Conservation (phyloP, 2,888 invertebrate genomes). For the Acleris sparsana region DNA sequence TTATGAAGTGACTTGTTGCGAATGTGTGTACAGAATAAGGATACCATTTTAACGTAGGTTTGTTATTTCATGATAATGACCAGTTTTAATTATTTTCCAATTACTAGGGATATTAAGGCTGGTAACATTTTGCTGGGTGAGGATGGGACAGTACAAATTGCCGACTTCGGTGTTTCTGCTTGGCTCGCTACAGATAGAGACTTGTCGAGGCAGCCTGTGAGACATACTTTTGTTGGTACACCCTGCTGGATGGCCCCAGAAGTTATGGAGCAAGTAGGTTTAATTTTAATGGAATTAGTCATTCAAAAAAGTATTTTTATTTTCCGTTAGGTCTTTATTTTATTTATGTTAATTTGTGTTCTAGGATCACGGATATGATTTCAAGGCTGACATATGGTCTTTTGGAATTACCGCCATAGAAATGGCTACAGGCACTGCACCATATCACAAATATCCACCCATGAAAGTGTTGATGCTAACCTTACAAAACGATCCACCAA, state of each 20-base stretch:
- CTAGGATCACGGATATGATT: slow-evolving; percentile 98
- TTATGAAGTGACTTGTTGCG: too few species aligned
- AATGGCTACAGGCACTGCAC: slow-evolving; percentile 98
- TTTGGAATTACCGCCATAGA: slow-evolving; percentile 99
- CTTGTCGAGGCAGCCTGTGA: slow-evolving; percentile 95
- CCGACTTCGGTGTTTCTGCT: slow-evolving; percentile 99
- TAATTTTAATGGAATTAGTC: neutral
- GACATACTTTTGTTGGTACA: slow-evolving; percentile 99
- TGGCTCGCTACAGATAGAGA: slow-evolving; percentile 98
- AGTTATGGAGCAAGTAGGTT: slow-evolving; percentile 97
- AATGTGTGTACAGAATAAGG: too few species aligned
- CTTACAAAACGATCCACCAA: slow-evolving; percentile 98
- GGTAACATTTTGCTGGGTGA: slow-evolving; percentile 98
- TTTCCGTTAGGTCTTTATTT: neutral
- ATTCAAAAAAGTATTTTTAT: neutral
- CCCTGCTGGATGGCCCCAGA: slow-evolving; percentile 99
- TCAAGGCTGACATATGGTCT: slow-evolving; percentile 92
- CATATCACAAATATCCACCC: slow-evolving; percentile 99
- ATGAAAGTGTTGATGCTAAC: slow-evolving; percentile 99
- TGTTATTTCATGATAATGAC: neutral
- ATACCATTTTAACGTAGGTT: neutral
- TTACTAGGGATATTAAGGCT: slow-evolving; percentile 95
- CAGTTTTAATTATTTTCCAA: neutral
- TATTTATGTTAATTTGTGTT: slow-evolving; percentile 36
- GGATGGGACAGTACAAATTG: slow-evolving; percentile 98